These are phyloP conservation scores for Enteromius trimaculatus DNA, from an alignment of 2,797 vertebrate species.

Conservation along the genomic window DNA sequence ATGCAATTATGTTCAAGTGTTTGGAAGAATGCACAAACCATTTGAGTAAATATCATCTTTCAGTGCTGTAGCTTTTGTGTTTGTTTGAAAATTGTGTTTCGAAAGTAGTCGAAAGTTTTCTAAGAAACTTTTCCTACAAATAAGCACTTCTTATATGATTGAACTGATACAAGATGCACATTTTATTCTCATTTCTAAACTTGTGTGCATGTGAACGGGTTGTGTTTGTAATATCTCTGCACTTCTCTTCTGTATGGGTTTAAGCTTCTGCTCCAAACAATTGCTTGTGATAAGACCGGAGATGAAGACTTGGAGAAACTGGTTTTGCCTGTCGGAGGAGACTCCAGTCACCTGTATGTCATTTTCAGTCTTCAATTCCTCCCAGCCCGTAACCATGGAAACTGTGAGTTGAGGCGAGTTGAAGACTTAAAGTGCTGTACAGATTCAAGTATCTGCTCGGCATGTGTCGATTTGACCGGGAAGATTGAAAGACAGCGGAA, in stretches of 20 bases:
- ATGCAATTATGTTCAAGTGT: slow-evolving; percentile 16
- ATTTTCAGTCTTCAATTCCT: slow-evolving; percentile 89
- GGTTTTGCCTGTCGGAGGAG: slow-evolving; percentile 64
- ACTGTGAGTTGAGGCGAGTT: slow-evolving; percentile 86
- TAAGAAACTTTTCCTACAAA: slow-evolving; percentile 5
- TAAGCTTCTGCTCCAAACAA: slow-evolving; percentile 70
- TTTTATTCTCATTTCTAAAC: slow-evolving; percentile 13
- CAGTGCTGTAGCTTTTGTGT: neutral
- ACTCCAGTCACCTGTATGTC: slow-evolving; percentile 78
- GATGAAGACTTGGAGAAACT: slow-evolving; percentile 79
- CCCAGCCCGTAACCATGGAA: slow-evolving; percentile 81
- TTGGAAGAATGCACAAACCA: slow-evolving; percentile 1
- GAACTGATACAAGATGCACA: slow-evolving; percentile 2
- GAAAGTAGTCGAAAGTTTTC: neutral
- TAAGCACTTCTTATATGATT: neutral
- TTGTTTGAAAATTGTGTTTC: neutral
- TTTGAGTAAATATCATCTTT: neutral
- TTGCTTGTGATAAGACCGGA: slow-evolving; percentile 79
- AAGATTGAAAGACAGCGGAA: slow-evolving; percentile 40
- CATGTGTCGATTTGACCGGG: slow-evolving; percentile 50
- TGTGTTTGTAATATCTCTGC: slow-evolving; percentile 31
- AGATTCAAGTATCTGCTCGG: slow-evolving; percentile 76
- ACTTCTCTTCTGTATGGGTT: slow-evolving; percentile 12
- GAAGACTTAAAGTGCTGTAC: slow-evolving; percentile 86
- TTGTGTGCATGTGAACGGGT: neutral